A percentile compares a stretch with the other conserved stretches of the same genome.
Conservation (phyloP, 2,888 invertebrate genomes). For the Philonicus albiceps region DNA sequence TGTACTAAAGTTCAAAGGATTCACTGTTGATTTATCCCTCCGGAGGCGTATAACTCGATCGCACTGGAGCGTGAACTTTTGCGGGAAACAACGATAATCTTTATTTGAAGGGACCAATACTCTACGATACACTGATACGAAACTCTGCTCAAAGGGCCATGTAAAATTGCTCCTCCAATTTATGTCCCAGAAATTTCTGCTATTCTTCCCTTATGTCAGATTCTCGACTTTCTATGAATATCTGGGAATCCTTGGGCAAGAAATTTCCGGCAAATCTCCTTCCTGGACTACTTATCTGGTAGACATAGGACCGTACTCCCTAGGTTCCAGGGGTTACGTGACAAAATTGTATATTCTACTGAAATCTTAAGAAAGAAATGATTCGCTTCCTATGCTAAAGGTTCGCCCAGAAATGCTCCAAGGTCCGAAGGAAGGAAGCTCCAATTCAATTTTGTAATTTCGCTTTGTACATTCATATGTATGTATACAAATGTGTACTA, state of each 20-base stretch:
- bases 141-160: conserved; percentile 28
- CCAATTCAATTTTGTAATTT: conserved; percentile 1
- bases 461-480: background rate
- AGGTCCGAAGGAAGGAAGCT: background rate
- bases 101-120: conserved; percentile 23
- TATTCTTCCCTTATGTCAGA: conserved; percentile 14
- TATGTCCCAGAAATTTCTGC: conserved; percentile 21
- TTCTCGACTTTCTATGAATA: conserved; percentile 16
- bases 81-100: conserved; percentile 24
- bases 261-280: conserved; percentile 3
- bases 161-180: conserved; percentile 29
- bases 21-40: conserved; percentile 22
- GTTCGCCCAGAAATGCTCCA: background rate
- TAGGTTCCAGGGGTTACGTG: conserved; percentile 4
- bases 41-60: background rate
- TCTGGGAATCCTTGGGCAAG: conserved; percentile 6
- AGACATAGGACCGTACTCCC: background rate
- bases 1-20: conserved; percentile 8
- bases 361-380: conserved; percentile 5
- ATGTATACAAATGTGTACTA: background rate
- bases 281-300: background rate
- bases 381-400: conserved; percentile 21
- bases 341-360: conserved; percentile 26
- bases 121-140: background rate
- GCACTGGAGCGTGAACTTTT: conserved; percentile 27